Evolutionary conservation across 1,140 invertebrate species (phyloP).

Genomic region (Nasonia giraulti): DNA sequence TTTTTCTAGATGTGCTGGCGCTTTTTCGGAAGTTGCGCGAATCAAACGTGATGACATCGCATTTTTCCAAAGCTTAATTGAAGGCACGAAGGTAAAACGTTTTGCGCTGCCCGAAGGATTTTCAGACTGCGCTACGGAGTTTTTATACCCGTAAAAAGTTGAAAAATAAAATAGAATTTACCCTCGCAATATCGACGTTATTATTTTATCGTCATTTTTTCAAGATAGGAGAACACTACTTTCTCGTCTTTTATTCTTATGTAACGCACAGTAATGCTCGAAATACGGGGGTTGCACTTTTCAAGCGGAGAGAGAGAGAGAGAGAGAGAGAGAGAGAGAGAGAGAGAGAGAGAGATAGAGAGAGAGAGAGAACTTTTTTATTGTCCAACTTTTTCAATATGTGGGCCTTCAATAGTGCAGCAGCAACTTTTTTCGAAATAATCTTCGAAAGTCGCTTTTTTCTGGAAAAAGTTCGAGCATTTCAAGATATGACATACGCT

Average conservation of each 20-base stretch:
- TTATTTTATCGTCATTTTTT: neutral
- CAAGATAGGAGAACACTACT: neutral
- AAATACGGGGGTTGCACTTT: neutral
- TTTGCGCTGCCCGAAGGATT: no score
- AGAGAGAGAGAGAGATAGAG: neutral
- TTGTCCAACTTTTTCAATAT: constrained; percentile 7
- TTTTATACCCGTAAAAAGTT: no score
- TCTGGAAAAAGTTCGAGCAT: neutral
- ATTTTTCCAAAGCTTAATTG: no score
- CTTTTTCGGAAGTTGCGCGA: no score
- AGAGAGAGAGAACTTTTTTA: neutral
- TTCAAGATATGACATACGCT: no score
- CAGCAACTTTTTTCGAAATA: neutral
- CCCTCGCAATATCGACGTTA: neutral
- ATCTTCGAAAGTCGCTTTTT: neutral
- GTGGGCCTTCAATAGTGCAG: neutral
- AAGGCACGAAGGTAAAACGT: no score
- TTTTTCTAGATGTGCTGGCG: no score
- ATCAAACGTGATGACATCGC: no score
- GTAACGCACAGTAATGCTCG: neutral
- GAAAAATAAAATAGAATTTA: no score
- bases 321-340: neutral
- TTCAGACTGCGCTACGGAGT: no score
- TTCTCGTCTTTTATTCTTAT: neutral
- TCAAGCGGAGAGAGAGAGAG: neutral